phyloP scores from a whole-genome alignment of 2,888 invertebrate species.

The Halictus quadricinctus region DNA sequence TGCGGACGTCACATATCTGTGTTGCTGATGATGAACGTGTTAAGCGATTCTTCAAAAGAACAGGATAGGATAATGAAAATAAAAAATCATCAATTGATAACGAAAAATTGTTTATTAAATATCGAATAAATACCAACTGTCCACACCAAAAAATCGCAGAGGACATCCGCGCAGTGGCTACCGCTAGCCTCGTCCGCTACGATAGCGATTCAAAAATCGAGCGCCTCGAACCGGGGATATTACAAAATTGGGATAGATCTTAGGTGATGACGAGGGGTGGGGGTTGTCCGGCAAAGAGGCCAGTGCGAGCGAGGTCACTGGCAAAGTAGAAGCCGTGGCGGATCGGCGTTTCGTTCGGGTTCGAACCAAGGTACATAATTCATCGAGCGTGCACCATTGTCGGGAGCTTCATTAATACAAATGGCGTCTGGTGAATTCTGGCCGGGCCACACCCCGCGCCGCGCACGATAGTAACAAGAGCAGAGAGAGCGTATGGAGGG shows the following conservation, averaged over 20 bases:
- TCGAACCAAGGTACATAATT: slow-evolving; percentile 82
- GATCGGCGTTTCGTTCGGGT: slow-evolving; percentile 76
- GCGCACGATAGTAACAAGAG: slow-evolving; percentile 64
- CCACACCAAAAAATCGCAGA: neutral
- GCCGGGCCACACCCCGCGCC: slow-evolving; percentile 66
- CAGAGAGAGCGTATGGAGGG: slow-evolving; percentile 3
- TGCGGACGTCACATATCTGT: no score
- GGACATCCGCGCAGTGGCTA: neutral
- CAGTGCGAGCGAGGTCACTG: slow-evolving; percentile 62
- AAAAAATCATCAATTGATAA: neutral
- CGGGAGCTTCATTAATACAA: slow-evolving; percentile 82
- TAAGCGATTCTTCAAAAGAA: neutral
- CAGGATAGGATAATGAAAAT: neutral
- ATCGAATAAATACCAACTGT: neutral
- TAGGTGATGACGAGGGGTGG: slow-evolving; percentile 12
- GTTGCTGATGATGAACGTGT: no score
- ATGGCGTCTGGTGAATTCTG: slow-evolving; percentile 82
- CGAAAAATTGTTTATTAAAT: slow-evolving; percentile 2
- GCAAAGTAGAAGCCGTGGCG: slow-evolving; percentile 60
- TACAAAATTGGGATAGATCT: neutral
- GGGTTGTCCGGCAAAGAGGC: neutral
- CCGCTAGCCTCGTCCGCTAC: no score
- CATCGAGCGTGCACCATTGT: slow-evolving; percentile 82
- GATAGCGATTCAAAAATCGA: neutral
- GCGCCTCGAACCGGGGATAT: neutral